phyloP scores from a whole-genome alignment of 2,797 vertebrate species.

The Masticophis lateralis region DNA sequence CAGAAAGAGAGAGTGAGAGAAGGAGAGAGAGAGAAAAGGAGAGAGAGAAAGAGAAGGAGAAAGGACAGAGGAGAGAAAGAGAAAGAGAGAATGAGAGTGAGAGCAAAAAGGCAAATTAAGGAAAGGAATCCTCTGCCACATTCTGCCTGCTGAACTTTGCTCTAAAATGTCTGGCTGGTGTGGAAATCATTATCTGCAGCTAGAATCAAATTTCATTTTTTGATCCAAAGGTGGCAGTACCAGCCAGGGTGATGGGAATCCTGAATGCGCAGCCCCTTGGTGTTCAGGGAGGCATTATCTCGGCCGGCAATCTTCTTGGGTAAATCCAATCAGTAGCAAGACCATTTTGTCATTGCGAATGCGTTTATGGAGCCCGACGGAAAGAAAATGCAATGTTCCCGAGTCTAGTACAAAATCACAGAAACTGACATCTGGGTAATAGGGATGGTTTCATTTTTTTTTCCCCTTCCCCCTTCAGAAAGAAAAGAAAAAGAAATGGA shows the following conservation, averaged over 20 bases:
- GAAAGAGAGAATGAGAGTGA: background rate
- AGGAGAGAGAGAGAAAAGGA: no score
- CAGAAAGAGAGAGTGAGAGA: no score
- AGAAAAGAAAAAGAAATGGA: constrained; percentile 14
- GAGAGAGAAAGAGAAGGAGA: no score
- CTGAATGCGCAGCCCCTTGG: constrained; percentile 44
- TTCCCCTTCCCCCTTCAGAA: background rate
- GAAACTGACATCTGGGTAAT: constrained; percentile 18
- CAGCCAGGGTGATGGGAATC: constrained; percentile 24
- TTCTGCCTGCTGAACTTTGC: constrained; percentile 50
- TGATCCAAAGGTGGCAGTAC: constrained; percentile 43
- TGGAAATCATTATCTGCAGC: constrained; percentile 60
- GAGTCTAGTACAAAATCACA: constrained; percentile 46
- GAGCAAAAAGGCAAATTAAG: constrained; percentile 7
- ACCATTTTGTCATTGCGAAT: constrained; percentile 51
- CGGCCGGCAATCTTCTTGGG: constrained; percentile 25
- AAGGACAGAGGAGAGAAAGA: no score
- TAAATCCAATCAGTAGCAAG: constrained; percentile 28
- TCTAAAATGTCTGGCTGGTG: constrained; percentile 33
- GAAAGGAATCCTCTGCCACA: constrained; percentile 25
- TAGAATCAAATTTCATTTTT: constrained; percentile 51
- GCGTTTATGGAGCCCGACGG: constrained; percentile 36
- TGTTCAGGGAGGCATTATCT: constrained; percentile 34
- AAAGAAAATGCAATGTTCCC: constrained; percentile 39
- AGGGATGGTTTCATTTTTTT: constrained; percentile 12